Base-by-base conservation (phyloP, 2,888 invertebrate species). In the Drosophila falleni region DNA sequence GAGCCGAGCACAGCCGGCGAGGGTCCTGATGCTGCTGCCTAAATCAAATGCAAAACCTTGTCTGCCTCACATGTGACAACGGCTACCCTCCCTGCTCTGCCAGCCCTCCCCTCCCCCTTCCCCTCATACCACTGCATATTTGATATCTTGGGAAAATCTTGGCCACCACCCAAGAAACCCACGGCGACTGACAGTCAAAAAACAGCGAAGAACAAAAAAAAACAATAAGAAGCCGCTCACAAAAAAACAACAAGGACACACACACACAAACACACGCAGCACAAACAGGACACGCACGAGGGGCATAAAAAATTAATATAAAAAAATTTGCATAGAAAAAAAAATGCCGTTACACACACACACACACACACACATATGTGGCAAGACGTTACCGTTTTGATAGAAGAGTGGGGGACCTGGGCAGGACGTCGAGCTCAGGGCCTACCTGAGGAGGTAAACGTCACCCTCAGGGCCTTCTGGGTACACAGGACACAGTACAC, bases 281-380 rank as follows among this genome's bases (percentile, higher is more conserved):
- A 44, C 39, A 67, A 74, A 59, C 74, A 62, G 65, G 68, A 71
- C 83, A 78, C 73, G 75, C 80, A 81, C 80, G 67, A 79, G 80
- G 84, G 70, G 78, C 71, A 89, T 86, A 84, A 82, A 90, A 89
- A 89, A 89, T 90, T 86, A 88, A 90, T 90, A 90, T 82, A 80
- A 86, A 81, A 81, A 89, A 90, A 91, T 91, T 92, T 91, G 91
- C 92, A 92, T 92, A 91, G 91, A 91, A 83, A 91, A 91, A 91
- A 91, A 91, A 91, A 91, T 91, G 86, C 91, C 92, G 91, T 92
- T 92, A 92, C 90, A 90, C 53, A 54, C 23, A 44, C 29, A 15
- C 44, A 44, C 15, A 16, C 42, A 31, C 23, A 15, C 23, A 26
- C 4, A 5, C 42, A 42, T 4, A 19, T 16, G 11, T 31, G 46